Evolutionary conservation across 1,140 invertebrate genomes (phyloP), one percentile per base, ranked within the genome.

Genomic region (Hesperophylax magnus): DNA sequence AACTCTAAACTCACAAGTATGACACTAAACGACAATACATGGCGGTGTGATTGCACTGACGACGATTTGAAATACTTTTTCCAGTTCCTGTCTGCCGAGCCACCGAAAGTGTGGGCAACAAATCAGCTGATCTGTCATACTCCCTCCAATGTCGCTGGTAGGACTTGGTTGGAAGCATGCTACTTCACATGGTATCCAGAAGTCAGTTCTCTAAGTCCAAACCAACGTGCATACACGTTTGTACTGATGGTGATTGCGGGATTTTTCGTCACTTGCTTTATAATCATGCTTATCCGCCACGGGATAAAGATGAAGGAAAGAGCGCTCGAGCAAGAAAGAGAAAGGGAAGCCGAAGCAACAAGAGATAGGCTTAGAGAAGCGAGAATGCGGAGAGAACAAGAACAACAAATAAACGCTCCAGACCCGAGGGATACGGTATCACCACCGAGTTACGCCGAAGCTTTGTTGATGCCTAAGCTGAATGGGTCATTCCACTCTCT

Each of bases 371-470:
- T 91, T 3, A 87, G 91, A 81, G 86, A 92, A 84, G 86, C 91
- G 69, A 87, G 91, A 77, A 90, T 92, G 63, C 86, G 90, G 17
- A 85, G 91, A 60, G 91, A 92, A 84, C 92, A 93, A 81, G 91
- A 92, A 86, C 89, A 88, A 39, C 85, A 91, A 80, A 86, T 91
- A 85, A 93, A 91, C 85, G 87, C 93, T 81, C 86, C 93, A 84
- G 89, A 93, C 90, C 89, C 91, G 86, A 86, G 93, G 77, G 94
- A 95, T 88, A 87, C 93, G 17, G 89, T 93, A 52, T 88, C 90
- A 8, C 92, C 93, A 74, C 94, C 94, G 1, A 93, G 91, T n/a
- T 95, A 95, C 84, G 92, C 92, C 81, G 94, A 95, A 87, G 94
- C 94, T 14, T 88, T 95, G 71, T 89, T 92, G 9, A 93, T 95